Conservation (phyloP, 1,140 invertebrate genomes). For the Coboldia fuscipes region DNA sequence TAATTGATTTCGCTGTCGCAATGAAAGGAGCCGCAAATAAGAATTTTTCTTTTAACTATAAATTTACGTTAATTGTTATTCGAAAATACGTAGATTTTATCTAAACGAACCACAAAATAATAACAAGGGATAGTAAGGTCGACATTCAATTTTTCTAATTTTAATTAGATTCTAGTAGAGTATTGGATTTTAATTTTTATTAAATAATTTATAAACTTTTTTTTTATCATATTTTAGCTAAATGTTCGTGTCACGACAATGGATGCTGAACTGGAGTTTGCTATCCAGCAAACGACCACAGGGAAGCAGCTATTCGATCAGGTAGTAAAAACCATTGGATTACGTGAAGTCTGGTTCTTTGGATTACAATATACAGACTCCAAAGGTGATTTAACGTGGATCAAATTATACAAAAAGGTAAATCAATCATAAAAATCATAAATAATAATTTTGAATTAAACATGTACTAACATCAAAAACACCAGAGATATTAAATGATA, state of each 20-base stretch:
- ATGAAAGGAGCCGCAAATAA: too few species aligned
- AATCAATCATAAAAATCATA: constrained; percentile 10
- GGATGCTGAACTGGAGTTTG: constrained; percentile 99
- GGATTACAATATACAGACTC: constrained; percentile 97
- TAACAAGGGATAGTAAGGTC: too few species aligned
- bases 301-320: constrained; percentile 99
- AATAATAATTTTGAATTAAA: too few species aligned
- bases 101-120: too few species aligned
- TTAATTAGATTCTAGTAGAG: background rate
- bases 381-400: constrained; percentile 95
- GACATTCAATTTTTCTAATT: too few species aligned
- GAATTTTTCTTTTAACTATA: too few species aligned
- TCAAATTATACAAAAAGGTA: constrained; percentile 99
- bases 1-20: too few species aligned
- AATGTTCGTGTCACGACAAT: constrained; percentile 99
- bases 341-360: constrained; percentile 99
- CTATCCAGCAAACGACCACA: constrained; percentile 97
- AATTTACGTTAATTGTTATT: too few species aligned
- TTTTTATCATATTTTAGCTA: constrained; percentile 39
- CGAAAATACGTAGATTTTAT: too few species aligned
- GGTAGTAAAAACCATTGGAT: constrained; percentile 96
- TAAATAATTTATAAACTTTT: background rate
- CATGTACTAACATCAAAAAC: too few species aligned
- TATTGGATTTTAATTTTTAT: background rate
- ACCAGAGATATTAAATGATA: too few species aligned